These are phyloP conservation scores for Busseola fusca DNA, from an alignment of 2,888 invertebrate species.

Conservation along the genomic window DNA sequence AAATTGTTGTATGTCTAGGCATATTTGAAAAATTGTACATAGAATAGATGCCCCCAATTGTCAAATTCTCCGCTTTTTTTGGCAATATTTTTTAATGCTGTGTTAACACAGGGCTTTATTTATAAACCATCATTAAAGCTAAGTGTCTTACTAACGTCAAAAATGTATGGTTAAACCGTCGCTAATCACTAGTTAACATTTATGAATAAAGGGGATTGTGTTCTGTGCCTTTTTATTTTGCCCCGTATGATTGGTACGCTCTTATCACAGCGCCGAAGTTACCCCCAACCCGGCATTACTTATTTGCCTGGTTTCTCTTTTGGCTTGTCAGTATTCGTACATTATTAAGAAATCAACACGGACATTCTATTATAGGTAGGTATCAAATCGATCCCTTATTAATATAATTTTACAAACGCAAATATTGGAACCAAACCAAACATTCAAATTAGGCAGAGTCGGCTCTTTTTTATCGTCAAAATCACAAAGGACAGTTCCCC, in stretches of 20 bases:
- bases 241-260: not conserved
- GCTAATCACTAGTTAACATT: no score
- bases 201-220: no score
- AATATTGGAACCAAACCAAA: no score
- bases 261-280: not conserved
- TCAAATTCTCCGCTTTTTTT: not conserved
- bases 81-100: not conserved
- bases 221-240: not conserved
- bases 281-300: not conserved
- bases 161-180: no score
- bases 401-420: no score
- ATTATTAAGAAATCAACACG: not conserved
- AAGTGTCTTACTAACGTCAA: no score
- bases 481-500: no score
- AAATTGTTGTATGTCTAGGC: not conserved
- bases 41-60: no score
- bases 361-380: not conserved
- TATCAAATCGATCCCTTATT: not conserved
- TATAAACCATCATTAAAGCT: no score
- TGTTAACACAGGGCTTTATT: no score
- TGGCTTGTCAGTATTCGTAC: not conserved
- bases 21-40: not conserved
- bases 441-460: no score
- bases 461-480: no score
- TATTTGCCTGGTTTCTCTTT: not conserved